Evolutionary conservation across 2,888 invertebrate genomes (phyloP), one percentile per base, ranked within the genome.

Genomic region (Hyppa rectilinea): DNA sequence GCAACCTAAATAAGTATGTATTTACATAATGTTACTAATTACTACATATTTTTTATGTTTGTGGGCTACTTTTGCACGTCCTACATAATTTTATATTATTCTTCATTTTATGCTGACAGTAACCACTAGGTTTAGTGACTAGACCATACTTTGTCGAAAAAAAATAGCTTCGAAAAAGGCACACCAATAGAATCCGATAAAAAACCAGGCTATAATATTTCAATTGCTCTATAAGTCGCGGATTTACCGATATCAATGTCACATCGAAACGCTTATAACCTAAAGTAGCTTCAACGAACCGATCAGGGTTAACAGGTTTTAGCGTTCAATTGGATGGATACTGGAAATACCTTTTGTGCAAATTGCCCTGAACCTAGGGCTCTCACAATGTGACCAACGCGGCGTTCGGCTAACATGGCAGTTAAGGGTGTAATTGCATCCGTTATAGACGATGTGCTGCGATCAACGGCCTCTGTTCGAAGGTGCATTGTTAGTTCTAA

Each of bases 371-470:
- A 84, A 82, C 86, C 67, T 69, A 83, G 70, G 80, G 80, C 86
- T 84, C 83, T 86, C 84, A 87, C 86, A 89, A 88, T 87, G 83
- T 83, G 79, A 78, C 79, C 75, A 85, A 84, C 75, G 53, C 71
- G 83, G 45, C 64, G 84, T 86, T 85, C 88, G 86, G 85, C 87
- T 88, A 86, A 73, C 67, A 63, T 71, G 63, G 64, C 84, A 70
- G 88, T 83, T 83, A 83, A 81, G 76, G 83, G 77, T 78, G 85
- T 93, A 93, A 92, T 93, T 92, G 90, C 91, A 89, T 92, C 93
- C 93, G 93, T 85, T 89, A 85, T 87, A 87, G 89, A 86, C 88
- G 86, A 88, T 87, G 83, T 85, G 83, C 86, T 83, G 79, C 80
- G 79, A 80, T 86, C 80, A 75, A 61, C 79, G 84, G 83, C 84